A percentile compares a stretch with the other conserved stretches of the same genome.
Evolutionary conservation across 2,797 vertebrate genomes (phyloP).

Genomic region (Podarcis siculus): DNA sequence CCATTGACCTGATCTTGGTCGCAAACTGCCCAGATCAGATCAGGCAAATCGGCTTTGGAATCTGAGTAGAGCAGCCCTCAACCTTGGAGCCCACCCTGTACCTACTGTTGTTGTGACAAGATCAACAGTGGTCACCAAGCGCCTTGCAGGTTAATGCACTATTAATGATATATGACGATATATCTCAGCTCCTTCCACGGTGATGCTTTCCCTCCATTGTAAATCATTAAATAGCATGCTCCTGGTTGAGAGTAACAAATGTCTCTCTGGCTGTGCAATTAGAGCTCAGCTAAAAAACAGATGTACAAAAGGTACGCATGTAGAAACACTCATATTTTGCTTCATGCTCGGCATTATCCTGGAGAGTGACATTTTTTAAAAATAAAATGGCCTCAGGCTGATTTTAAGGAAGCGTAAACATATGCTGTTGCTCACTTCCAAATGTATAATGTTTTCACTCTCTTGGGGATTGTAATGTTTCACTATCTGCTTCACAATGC

Average conservation of each 20-base stretch:
- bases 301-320: not conserved
- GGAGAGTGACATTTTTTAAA: not conserved
- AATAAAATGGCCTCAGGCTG: constrained; percentile 41
- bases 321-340: constrained; percentile 23
- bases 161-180: not conserved
- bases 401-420: constrained; percentile 60
- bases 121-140: too few species aligned
- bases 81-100: too few species aligned
- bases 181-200: not conserved
- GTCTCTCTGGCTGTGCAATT: not conserved
- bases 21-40: too few species aligned
- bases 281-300: not conserved
- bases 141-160: not conserved
- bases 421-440: constrained; percentile 50
- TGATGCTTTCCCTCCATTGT: not conserved
- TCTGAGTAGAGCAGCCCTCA: too few species aligned
- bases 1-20: too few species aligned
- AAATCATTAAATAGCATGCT: not conserved
- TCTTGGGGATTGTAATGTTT: constrained; percentile 54
- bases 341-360: constrained; percentile 35
- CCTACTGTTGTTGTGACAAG: too few species aligned
- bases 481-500: constrained; percentile 45
- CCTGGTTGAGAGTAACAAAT: not conserved
- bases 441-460: constrained; percentile 30
- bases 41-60: too few species aligned